Evolutionary conservation across 2,797 vertebrate species (phyloP).

Genomic region (Danio aesculapii): DNA sequence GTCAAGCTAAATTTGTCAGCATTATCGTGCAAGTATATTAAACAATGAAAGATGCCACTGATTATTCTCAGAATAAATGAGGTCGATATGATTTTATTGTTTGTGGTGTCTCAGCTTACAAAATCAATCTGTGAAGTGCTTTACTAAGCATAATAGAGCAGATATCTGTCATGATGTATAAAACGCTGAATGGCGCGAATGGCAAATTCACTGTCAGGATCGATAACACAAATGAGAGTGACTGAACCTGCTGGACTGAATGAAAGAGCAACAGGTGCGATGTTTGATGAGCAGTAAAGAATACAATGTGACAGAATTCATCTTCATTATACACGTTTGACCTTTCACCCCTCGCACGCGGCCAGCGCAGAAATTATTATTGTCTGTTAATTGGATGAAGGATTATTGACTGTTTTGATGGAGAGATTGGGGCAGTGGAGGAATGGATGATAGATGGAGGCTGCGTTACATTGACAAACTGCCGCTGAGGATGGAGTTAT

Average conservation of each 20-base stretch:
- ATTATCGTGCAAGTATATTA: conserved; percentile 22
- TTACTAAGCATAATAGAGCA: conserved; percentile 36
- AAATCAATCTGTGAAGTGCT: conserved; percentile 45
- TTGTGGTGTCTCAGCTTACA: conserved; percentile 7
- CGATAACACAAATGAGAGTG: conserved; percentile 35
- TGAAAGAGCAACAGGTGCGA: conserved; percentile 22
- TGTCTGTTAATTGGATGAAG: conserved; percentile 76
- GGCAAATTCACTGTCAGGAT: conserved; percentile 45
- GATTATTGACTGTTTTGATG: conserved; percentile 72
- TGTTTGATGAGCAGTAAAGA: conserved; percentile 8
- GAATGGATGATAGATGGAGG: conserved; percentile 63
- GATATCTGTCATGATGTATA: conserved; percentile 43
- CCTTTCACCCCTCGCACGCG: conserved; percentile 38
- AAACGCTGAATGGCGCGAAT: conserved; percentile 24
- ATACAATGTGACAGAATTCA: conserved; percentile 22
- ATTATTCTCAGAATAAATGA: conserved; percentile 30
- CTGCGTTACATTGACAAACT: conserved; percentile 67
- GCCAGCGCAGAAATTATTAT: conserved; percentile 68
- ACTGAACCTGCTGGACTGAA: background rate
- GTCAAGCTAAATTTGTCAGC: conserved; percentile 12
- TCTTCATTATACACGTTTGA: conserved; percentile 46
- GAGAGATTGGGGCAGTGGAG: conserved; percentile 57
- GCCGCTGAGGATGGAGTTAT: conserved; percentile 56
- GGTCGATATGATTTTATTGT: conserved; percentile 20
- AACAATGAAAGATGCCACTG: conserved; percentile 37